Evolutionary conservation across 1,140 invertebrate species (phyloP).

Genomic region (Spodoptera frugiperda): DNA sequence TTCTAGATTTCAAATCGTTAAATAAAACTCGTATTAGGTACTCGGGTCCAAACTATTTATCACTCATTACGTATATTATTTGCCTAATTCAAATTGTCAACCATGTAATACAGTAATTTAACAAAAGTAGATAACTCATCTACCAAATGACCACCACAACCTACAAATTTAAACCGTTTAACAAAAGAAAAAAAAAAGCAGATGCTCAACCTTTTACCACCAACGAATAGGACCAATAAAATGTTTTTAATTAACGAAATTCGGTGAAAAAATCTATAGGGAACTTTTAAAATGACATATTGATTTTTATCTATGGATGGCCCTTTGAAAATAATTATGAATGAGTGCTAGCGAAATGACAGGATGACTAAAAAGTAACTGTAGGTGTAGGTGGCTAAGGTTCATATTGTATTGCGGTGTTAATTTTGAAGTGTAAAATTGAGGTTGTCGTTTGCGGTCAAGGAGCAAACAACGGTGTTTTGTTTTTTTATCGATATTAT

Average conservation of each 20-base stretch:
- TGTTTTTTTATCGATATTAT: constrained; percentile 35
- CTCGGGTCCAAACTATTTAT: too few relatives aligned
- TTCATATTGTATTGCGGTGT: not conserved
- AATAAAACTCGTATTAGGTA: too few relatives aligned
- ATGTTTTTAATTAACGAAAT: constrained; percentile 46
- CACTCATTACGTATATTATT: too few relatives aligned
- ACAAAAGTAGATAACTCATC: not conserved
- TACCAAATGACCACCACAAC: not conserved
- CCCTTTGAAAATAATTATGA: constrained; percentile 20
- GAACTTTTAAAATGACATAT: constrained; percentile 45
- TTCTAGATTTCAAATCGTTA: too few relatives aligned
- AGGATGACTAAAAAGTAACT: not conserved
- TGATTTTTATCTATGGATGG: constrained; percentile 43
- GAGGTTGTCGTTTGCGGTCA: constrained; percentile 18
- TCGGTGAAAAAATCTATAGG: constrained; percentile 35
- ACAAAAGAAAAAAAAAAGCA: constrained; percentile 33
- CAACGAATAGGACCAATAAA: constrained; percentile 42
- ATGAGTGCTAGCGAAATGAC: not conserved
- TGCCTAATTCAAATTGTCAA: too few relatives aligned
- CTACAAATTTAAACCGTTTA: constrained; percentile 8
- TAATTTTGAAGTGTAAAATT: not conserved
- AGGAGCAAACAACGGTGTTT: constrained; percentile 36
- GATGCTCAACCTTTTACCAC: constrained; percentile 34
- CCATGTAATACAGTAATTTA: too few relatives aligned
- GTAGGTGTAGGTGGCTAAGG: not conserved